Evolutionary conservation across 2,797 vertebrate species (phyloP), one percentile per base, ranked within the genome.

Genomic region (Naso thynnoides): DNA sequence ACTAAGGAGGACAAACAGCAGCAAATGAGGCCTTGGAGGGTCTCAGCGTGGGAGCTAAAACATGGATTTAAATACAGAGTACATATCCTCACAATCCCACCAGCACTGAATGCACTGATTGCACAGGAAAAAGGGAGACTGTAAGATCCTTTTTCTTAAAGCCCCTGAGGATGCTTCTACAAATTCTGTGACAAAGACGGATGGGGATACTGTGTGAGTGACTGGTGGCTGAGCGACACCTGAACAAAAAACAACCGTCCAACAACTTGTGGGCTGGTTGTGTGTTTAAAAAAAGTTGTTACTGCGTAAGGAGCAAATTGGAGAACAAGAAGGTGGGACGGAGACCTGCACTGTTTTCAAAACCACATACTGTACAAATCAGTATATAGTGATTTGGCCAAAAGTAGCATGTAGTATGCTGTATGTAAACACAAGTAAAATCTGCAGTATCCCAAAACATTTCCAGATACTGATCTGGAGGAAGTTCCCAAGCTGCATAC

Each of bases 11-110:
- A 91, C 91, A 93, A 93, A 92, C 88, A 71, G 86, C 84, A 86
- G 89, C 87, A 93, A 91, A 93, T 85, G 83, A 89, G 89, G 86
- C 90, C 88, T 93, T 87, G 79, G 90, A 92, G 83, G 91, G 88
- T 90, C 84, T 93, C 75, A 45, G 78, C 29, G 62, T 90, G 90
- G 81, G 88, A 91, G 89, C 87, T 78, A 82, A 89, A 88, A 86
- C 79, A 76, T 49, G n/a, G 86, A 89, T 90, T 90, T 88, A 88
- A 92, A 92, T 73, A 87, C 81, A 80, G 64, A 70, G 78, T 66
- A 76, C 73, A 82, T 79, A 82, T 74, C 71, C 47, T 55, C 49
- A 44, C 63, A 79, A 74, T 49, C 67, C 83, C 79, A 74, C 61
- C 70, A 81, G 81, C 75, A 41, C 52, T 61, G 23, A 62, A 73